phyloP scores from a whole-genome alignment of 2,113 vertebrate species.

The Daubentonia madagascariensis region DNA sequence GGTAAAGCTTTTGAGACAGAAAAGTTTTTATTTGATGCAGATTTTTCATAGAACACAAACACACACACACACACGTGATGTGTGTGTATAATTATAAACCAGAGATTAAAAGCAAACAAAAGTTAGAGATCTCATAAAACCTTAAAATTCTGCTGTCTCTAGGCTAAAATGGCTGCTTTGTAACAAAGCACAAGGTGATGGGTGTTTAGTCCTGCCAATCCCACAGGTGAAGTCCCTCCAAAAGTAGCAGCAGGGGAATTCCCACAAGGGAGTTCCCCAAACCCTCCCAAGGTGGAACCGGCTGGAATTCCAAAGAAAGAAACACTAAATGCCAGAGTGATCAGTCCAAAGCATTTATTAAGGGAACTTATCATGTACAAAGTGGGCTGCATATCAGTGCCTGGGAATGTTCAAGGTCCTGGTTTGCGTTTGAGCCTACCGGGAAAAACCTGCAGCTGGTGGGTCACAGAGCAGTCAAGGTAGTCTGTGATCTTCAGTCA shows the following conservation, averaged over 20 bases:
- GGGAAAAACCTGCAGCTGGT: not conserved
- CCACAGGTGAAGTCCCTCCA: not conserved
- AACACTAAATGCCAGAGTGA: not conserved
- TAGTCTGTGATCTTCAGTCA: not conserved
- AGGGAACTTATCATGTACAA: not conserved
- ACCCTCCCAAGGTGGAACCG: not conserved
- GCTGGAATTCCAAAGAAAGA: not conserved
- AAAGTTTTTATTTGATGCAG: not conserved
- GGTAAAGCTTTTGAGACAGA: not conserved
- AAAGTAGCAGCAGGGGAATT: not conserved
- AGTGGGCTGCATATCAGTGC: not conserved
- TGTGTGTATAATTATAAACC: not conserved
- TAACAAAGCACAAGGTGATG: not conserved
- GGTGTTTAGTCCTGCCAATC: not conserved
- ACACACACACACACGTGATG: not conserved
- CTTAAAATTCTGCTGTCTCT: not conserved
- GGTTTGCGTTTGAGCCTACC: not conserved
- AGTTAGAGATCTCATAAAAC: not conserved
- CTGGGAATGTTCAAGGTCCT: not conserved
- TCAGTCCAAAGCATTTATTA: not conserved
- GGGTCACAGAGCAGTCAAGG: not conserved
- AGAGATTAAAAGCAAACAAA: slow-evolving; percentile 6
- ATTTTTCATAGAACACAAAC: not conserved
- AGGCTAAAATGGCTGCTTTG: not conserved
- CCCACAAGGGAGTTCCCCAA: not conserved